Base-by-base conservation (phyloP, 1,140 invertebrate species). In the Diorhabda elongata region DNA sequence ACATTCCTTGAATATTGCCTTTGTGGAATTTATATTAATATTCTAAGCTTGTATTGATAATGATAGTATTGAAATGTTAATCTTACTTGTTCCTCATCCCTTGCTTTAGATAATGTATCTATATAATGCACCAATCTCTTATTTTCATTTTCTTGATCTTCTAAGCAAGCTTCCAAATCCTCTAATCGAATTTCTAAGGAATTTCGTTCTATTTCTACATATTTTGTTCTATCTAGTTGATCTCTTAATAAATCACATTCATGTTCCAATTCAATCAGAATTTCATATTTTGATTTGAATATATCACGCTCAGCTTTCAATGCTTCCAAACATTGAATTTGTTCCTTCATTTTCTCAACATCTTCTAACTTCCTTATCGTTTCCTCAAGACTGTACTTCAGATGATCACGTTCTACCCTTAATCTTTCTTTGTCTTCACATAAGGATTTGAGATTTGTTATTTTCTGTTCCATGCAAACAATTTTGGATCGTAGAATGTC, bases 141-240 rank as follows among this genome's bases (percentile, higher is more conserved):
- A 11, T 80, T 81, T 73, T 82, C 81, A 43, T 79, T 73, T 47
- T 81, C 80, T 68, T 81, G 79, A 43, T 81, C 77, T 3, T 74
- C 73, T 43, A 82, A 76, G 42, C 75, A 75, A 41, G 67, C 61
- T 66, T 80, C 75, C 43, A 77, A 69, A 64, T 80, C 77, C 11
- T 72, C 57, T 2, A 77, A 47, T 67, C 80, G 78, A 45, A 67
- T 68, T 58, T 71, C 57, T 42, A 78, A 67, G 8, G 68, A 62
- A 45, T 81, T 72, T 45, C 71, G 71, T 64, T 79, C 78, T 42
- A 70, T 61, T 66, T 75, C 71, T 11, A 79, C 64, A 9, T 64
- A 42, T 65, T 74, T 75, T 2, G 68, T 64, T 41, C 69, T 69
- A n/a, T 76, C 71, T 4, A 78, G 68, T 67, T 78, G 71, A 3